Base-by-base conservation (phyloP, 2,113 vertebrate species). In the Ursus arctos region DNA sequence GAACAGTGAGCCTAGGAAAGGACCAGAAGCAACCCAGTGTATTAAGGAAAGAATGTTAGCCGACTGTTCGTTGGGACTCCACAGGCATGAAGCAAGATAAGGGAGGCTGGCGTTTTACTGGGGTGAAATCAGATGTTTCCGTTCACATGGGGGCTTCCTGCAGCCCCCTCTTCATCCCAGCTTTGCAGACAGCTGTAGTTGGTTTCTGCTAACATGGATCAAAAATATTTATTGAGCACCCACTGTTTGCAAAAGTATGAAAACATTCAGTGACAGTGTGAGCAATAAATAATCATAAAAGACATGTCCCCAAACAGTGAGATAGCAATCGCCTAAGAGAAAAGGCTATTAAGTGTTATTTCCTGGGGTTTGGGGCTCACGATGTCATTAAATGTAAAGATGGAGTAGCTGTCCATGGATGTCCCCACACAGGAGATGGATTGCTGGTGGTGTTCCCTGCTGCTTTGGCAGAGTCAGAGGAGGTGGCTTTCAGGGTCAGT, bases 401-500 rank as follows among this genome's bases (percentile, higher is more conserved):
- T n/a, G 4, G 24, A 92, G 26, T 40, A 71, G 69, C 43, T 71
- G 33, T 71, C 36, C 26, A 2, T 26, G 74, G 69, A 43, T 80
- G 61, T 67, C 43, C 65, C 53, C n/a, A n/a, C 19, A 13, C 7
- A 8, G 96, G 82, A 97, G 97, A 92, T 47, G 9, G 90, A 51
- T 67, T 67, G 84, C 53, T 84, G 36, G 28, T 59, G 47, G 77
- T 69, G 86, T 94, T 94, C 84, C 88, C 96, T 88, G 83, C 40
- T 96, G 14, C 89, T 71, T 90, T 88, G 18, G 57, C 81, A 28
- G 69, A 94, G 97, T 22, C 72, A 81, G 67, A 95, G 59, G 95
- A 94, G 80, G 96, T 90, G 95, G 28, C 90, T 98, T 98, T 98
- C 98, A 96, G 97, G 97, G 97, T 99, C 98, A 98, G 5, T 97